phyloP scores from a whole-genome alignment of 2,888 invertebrate species.

The Coleophora flavipennella region DNA sequence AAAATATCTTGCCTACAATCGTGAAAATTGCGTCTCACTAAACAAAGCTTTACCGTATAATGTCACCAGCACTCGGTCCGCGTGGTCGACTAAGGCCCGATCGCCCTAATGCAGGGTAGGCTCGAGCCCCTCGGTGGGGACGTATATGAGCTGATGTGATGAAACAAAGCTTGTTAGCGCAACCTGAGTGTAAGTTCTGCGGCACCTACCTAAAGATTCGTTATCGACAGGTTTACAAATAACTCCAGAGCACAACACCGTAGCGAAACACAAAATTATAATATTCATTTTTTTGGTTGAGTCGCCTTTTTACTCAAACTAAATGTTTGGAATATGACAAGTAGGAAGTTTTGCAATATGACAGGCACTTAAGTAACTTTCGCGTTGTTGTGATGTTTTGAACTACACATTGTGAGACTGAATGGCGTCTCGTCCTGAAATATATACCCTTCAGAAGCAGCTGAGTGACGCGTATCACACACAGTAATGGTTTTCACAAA shows the following conservation, averaged over 20 bases:
- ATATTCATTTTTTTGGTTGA: constrained; percentile 12
- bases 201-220: not conserved
- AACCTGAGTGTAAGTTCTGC: not conserved
- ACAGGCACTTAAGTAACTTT: too few relatives aligned
- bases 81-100: too few relatives aligned
- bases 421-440: constrained; percentile 16
- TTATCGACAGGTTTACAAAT: constrained; percentile 29
- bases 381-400: too few relatives aligned
- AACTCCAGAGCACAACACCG: constrained; percentile 20
- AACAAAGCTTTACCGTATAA: too few relatives aligned
- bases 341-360: constrained; percentile 1
- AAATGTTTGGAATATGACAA: not conserved
- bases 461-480: constrained; percentile 25
- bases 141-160: too few relatives aligned
- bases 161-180: too few relatives aligned
- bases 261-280: constrained; percentile 23
- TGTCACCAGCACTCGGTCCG: too few relatives aligned
- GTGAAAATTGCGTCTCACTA: too few relatives aligned
- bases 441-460: constrained; percentile 4
- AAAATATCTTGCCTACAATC: too few relatives aligned
- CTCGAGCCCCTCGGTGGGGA: too few relatives aligned
- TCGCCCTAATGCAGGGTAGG: too few relatives aligned
- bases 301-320: too few relatives aligned
- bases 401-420: not conserved
- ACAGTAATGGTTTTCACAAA: constrained; percentile 27